Conservation (phyloP, 2,113 vertebrate genomes). For the Tragelaphus buxtoni region DNA sequence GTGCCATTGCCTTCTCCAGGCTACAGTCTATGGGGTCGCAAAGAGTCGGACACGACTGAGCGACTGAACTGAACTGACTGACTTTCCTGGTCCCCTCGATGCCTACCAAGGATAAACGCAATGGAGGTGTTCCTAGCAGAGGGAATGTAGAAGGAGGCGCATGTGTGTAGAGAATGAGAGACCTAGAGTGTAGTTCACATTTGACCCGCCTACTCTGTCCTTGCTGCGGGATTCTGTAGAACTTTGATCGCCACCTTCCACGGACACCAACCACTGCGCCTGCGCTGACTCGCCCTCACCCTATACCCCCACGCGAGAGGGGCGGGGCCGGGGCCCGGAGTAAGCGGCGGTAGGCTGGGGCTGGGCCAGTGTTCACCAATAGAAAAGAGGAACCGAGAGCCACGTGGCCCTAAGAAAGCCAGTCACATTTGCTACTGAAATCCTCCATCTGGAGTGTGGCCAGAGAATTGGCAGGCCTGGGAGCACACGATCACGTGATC, state of each 20-base stretch:
- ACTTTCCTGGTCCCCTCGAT: accelerated
- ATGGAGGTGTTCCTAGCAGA: background rate
- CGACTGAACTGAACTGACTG: background rate
- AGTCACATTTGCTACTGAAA: background rate
- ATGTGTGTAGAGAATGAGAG: accelerated
- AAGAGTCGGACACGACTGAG: background rate
- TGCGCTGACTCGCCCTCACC: accelerated
- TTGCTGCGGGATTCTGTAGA: background rate
- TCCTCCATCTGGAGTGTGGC: accelerated
- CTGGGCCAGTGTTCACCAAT: background rate
- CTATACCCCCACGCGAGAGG: accelerated
- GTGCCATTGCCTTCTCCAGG: too few relatives aligned
- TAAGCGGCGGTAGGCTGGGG: accelerated
- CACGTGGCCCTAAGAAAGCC: background rate
- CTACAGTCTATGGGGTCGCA: background rate
- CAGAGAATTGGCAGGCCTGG: accelerated
- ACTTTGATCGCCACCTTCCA: accelerated
- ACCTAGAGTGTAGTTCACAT: accelerated
- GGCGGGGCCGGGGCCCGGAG: background rate
- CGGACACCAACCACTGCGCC: background rate
- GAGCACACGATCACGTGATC: background rate
- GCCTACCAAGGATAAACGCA: background rate
- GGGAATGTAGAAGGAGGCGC: accelerated
- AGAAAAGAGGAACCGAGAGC: background rate
- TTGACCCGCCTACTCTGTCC: too few relatives aligned